Percentiles rank a stretch among this genome's conserved stretches.
phyloP scores from a whole-genome alignment of 2,113 vertebrate genomes.

The Melanotaenia duboulayi region DNA sequence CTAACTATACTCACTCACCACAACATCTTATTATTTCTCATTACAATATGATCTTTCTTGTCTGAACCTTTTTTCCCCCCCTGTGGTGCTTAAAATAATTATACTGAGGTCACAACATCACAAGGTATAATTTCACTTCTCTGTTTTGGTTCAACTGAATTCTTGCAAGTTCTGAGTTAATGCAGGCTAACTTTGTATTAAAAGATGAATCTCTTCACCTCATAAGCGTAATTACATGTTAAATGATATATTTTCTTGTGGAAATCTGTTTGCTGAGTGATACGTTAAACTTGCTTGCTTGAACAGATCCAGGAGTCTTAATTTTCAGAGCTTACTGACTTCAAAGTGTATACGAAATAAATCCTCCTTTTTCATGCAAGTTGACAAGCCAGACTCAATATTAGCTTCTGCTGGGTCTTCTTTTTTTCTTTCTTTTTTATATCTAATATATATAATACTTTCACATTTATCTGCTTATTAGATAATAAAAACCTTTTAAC shows the following conservation, averaged over 20 bases:
- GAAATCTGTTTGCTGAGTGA: conserved; percentile 17
- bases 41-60: no score
- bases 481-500: neutral
- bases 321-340: conserved; percentile 6
- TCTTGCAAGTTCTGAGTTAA: neutral
- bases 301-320: neutral
- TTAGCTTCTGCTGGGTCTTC: neutral
- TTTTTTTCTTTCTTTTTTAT: neutral
- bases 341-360: neutral
- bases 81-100: neutral
- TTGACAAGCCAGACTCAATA: conserved; percentile 2
- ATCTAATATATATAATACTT: neutral
- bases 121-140: neutral
- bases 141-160: neutral
- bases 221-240: neutral
- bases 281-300: conserved; percentile 4
- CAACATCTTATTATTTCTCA: no score
- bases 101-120: conserved; percentile 3
- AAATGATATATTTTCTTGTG: neutral
- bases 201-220: neutral
- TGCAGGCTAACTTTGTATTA: neutral
- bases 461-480: conserved; percentile 1
- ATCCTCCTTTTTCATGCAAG: neutral
- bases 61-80: neutral
- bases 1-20: no score